These are phyloP conservation scores for Phthorimaea operculella DNA, from an alignment of 1,140 invertebrate species.

Conservation along the genomic window DNA sequence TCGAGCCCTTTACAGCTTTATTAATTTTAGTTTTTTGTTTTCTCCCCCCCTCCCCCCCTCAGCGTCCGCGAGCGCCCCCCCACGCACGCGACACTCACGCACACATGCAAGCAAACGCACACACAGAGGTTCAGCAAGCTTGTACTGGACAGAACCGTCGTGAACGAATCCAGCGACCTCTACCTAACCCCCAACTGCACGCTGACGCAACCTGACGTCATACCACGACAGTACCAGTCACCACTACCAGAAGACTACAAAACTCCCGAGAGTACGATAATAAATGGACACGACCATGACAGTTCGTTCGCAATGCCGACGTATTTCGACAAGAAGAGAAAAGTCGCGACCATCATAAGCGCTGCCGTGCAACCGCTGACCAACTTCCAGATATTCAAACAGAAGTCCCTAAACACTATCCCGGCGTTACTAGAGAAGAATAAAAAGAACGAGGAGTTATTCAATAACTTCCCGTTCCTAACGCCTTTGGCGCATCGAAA, in stretches of 20 bases:
- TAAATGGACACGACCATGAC: conserved; percentile 26
- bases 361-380: conserved; percentile 52
- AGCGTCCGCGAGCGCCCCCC: conserved; percentile 35
- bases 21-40: conserved; percentile 36
- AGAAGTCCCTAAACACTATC: conserved; percentile 63
- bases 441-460: conserved; percentile 50
- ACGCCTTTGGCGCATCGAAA: conserved; percentile 65
- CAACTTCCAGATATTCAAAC: conserved; percentile 64
- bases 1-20: conserved; percentile 25
- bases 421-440: conserved; percentile 50
- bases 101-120: not conserved
- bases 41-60: conserved; percentile 18
- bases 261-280: conserved; percentile 47
- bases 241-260: conserved; percentile 44
- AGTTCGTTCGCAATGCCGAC: conserved; percentile 56
- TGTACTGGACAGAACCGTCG: conserved; percentile 35
- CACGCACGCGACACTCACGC: not conserved
- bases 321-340: conserved; percentile 60
- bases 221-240: conserved; percentile 37
- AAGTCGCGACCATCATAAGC: conserved; percentile 38
- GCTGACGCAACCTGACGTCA: conserved; percentile 43
- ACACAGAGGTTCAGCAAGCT: conserved; percentile 24
- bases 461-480: conserved; percentile 64
- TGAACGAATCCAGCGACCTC: conserved; percentile 40
- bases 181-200: conserved; percentile 51